A percentile compares a stretch with the other conserved stretches of the same genome.
Evolutionary conservation across 2,888 invertebrate species (phyloP).

Genomic region (Xanthia togata): DNA sequence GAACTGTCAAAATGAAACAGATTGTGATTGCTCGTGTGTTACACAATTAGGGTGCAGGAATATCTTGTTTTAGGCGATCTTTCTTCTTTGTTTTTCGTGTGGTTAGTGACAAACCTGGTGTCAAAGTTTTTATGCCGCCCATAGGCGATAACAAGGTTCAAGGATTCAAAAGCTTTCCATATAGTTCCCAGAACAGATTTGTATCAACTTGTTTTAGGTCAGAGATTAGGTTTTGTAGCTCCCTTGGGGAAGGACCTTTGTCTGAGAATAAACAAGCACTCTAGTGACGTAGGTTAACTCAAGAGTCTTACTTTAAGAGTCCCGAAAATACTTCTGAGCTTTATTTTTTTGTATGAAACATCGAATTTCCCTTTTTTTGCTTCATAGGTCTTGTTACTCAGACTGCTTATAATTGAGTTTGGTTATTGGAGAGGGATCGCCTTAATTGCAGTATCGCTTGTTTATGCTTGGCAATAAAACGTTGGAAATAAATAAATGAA

Average conservation of each 20-base stretch:
- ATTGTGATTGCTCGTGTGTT: no score
- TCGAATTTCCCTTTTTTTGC: not conserved
- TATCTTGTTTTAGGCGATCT: not conserved
- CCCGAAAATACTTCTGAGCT: not conserved
- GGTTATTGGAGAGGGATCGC: not conserved
- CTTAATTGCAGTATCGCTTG: not conserved
- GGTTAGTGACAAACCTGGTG: no score
- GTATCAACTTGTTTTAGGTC: slow-evolving; percentile 18
- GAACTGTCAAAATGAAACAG: no score
- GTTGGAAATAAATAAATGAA: not conserved
- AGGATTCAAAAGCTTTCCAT: not conserved
- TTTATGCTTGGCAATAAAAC: not conserved
- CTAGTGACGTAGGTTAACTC: slow-evolving; percentile 20
- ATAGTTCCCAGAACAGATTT: slow-evolving; percentile 31
- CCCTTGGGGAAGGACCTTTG: slow-evolving; percentile 15
- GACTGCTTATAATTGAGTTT: not conserved
- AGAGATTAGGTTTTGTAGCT: slow-evolving; percentile 6
- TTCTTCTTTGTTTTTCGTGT: no score
- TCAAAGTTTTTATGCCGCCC: no score
- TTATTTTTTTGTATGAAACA: not conserved
- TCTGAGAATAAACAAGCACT: slow-evolving; percentile 16
- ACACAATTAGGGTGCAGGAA: not conserved
- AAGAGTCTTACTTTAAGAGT: not conserved
- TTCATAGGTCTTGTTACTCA: not conserved
- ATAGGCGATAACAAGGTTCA: not conserved